These are phyloP conservation scores for Smithornis capensis DNA, from an alignment of 2,113 vertebrate genomes.

Conservation along the genomic window DNA sequence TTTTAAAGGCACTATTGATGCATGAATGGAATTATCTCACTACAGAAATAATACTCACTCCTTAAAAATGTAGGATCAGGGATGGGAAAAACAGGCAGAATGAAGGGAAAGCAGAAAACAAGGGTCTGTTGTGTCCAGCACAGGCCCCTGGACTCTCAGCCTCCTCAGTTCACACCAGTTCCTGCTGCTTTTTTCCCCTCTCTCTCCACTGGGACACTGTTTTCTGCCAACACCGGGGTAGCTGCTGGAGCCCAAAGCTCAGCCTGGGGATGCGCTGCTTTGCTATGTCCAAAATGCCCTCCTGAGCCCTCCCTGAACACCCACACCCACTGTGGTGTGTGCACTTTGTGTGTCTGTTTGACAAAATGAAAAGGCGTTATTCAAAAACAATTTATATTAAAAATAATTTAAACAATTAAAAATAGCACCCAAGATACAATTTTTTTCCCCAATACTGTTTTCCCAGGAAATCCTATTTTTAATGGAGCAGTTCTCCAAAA, in stretches of 20 bases:
- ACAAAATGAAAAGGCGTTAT: fast-evolving
- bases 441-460: fast-evolving
- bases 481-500: not conserved
- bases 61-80: fast-evolving
- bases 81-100: not conserved
- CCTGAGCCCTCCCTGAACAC: fast-evolving
- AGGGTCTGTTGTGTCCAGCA: not conserved
- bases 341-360: fast-evolving
- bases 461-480: not conserved
- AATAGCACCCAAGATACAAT: fast-evolving
- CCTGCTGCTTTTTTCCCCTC: not conserved
- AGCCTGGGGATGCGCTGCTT: not conserved
- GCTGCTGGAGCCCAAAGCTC: not conserved
- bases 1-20: not conserved
- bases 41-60: not conserved
- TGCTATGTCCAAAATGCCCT: fast-evolving
- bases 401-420: not conserved
- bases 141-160: fast-evolving
- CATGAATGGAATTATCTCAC: not conserved
- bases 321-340: fast-evolving
- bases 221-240: not conserved
- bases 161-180: not conserved
- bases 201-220: not conserved
- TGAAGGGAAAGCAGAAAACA: not conserved
- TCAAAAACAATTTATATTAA: no score